Evolutionary conservation across 2,888 invertebrate species (phyloP).

Genomic region (Myathropa florea): DNA sequence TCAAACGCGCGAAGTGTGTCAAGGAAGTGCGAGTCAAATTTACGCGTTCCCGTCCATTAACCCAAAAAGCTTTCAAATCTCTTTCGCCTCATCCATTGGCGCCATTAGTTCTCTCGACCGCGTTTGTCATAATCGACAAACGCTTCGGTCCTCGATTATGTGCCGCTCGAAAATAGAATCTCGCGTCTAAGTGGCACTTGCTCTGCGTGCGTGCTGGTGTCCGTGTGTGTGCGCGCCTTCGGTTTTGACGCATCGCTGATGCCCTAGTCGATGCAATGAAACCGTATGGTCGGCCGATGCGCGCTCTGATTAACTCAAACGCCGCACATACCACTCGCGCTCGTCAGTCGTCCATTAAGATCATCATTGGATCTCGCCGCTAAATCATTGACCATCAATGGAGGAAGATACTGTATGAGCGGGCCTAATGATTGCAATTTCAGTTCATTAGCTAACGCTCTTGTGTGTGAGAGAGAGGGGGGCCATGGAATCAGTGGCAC

Average conservation of each 20-base stretch:
- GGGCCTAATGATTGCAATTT: neutral
- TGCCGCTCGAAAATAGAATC: neutral
- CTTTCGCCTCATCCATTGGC: slow-evolving; percentile 31
- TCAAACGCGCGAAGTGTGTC: slow-evolving; percentile 18
- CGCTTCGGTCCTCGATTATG: neutral
- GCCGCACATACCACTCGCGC: neutral
- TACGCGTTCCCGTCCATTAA: slow-evolving; percentile 51
- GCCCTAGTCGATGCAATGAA: slow-evolving; percentile 44
- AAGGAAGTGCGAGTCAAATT: slow-evolving; percentile 50
- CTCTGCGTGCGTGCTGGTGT: neutral
- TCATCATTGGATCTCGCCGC: neutral
- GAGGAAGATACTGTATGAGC: neutral
- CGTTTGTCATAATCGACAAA: neutral
- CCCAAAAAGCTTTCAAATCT: slow-evolving; percentile 44
- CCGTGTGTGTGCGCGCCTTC: neutral
- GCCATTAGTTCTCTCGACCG: slow-evolving; percentile 38
- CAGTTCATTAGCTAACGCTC: neutral
- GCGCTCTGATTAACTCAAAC: slow-evolving; percentile 63
- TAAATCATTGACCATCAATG: neutral
- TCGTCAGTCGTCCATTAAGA: neutral
- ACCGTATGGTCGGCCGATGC: slow-evolving; percentile 33
- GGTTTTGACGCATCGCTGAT: slow-evolving; percentile 59
- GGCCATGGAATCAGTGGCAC: slow-evolving; percentile 9
- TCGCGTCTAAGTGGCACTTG: neutral
- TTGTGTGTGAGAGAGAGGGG: too few relatives aligned